Evolutionary conservation across 1,140 invertebrate species (phyloP).

Genomic region (Argopecten irradians): DNA sequence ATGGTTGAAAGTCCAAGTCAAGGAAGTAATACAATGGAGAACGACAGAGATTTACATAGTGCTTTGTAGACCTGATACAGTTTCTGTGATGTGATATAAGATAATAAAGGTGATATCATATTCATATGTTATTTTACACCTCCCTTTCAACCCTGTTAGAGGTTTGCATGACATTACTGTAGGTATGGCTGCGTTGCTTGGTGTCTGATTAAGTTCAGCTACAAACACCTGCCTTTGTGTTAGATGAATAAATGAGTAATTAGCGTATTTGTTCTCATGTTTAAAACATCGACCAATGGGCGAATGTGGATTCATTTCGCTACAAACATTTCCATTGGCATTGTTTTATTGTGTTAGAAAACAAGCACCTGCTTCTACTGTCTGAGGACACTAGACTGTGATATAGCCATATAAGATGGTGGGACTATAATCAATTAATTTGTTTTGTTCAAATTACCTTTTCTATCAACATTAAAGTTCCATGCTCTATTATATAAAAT

Average conservation of each 20-base stretch:
- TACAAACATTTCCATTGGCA: background rate
- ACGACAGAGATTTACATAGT: no score
- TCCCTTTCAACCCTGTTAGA: no score
- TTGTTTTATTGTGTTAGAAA: background rate
- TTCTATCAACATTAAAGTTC: no score
- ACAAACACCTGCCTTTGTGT: background rate
- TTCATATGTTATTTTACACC: no score
- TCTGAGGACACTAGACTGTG: background rate
- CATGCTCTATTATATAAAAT: no score
- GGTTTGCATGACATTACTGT: background rate
- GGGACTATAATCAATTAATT: no score
- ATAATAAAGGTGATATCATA: no score
- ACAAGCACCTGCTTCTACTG: background rate
- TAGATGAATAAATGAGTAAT: background rate
- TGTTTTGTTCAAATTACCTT: no score
- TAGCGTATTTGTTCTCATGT: conserved; percentile 7
- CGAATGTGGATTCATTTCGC: background rate
- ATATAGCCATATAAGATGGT: background rate
- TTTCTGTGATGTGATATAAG: no score
- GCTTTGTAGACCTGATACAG: no score
- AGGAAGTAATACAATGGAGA: no score
- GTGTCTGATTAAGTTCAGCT: background rate
- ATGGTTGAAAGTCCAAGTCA: no score
- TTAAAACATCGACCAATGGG: background rate
- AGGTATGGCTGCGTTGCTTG: background rate